Conservation (phyloP, 2,797 vertebrate genomes). For the Sylvilagus floridanus region DNA sequence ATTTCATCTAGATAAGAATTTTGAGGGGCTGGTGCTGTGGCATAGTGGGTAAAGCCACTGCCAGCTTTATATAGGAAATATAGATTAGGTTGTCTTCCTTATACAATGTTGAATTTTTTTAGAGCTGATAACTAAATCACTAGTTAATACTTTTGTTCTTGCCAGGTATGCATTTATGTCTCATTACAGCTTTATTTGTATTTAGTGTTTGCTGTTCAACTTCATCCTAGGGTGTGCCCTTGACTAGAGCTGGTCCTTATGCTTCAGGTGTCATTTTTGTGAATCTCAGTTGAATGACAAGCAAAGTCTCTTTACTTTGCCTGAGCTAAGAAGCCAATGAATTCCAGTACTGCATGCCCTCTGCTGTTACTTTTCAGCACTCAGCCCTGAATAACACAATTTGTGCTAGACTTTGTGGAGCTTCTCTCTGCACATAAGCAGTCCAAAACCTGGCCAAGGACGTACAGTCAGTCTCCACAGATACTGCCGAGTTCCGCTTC, state of each 20-base stretch:
- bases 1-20: neutral
- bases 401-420: neutral
- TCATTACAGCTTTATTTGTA: slow-evolving; percentile 9
- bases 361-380: neutral
- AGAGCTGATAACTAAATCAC: neutral
- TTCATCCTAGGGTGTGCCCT: neutral
- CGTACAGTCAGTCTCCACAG: too few species aligned
- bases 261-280: neutral
- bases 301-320: neutral
- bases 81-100: slow-evolving; percentile 14
- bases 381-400: neutral
- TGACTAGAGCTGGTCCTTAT: neutral
- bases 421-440: neutral
- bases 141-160: neutral
- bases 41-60: too few species aligned
- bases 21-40: neutral
- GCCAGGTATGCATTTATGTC: neutral
- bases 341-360: neutral
- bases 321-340: neutral
- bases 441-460: neutral
- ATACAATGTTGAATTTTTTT: neutral
- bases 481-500: neutral
- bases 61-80: neutral
- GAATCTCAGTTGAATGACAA: neutral
- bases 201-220: neutral